Conservation (phyloP, 1,140 invertebrate species). For the Marisa cornuarietis region DNA sequence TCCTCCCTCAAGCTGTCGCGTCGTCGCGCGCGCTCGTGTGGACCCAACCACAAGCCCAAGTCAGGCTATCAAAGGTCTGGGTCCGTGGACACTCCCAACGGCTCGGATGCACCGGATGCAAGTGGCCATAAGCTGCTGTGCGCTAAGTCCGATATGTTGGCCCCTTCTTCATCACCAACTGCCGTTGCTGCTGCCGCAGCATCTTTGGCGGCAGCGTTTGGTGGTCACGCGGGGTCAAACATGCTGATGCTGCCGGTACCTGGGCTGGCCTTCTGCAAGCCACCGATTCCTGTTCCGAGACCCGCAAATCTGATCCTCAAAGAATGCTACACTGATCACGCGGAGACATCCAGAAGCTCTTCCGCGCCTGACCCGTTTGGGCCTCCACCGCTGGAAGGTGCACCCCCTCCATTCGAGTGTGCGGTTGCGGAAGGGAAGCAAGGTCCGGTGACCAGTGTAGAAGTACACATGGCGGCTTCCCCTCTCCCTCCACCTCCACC, state of each 20-base stretch:
- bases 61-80: conserved; percentile 27
- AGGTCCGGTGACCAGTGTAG: conserved; percentile 32
- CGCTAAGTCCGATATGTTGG: conserved; percentile 14
- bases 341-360: conserved; percentile 14
- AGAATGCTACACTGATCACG: conserved; percentile 37
- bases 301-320: conserved; percentile 40
- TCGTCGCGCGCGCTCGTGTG: conserved; percentile 29
- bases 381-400: conserved; percentile 2
- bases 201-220: conserved; percentile 14
- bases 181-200: conserved; percentile 14
- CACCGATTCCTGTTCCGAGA: conserved; percentile 26
- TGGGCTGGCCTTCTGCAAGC: neutral
- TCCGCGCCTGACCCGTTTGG: conserved; percentile 31
- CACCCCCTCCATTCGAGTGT: conserved; percentile 19
- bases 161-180: conserved; percentile 4
- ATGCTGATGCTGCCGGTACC: conserved; percentile 26
- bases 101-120: neutral
- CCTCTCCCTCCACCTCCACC: conserved; percentile 48
- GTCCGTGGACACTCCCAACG: conserved; percentile 28
- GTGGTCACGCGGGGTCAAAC: conserved; percentile 13
- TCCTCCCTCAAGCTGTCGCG: conserved; percentile 33
- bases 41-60: conserved; percentile 15
- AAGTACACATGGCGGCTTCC: conserved; percentile 44
- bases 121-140: neutral
- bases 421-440: conserved; percentile 27